Evolutionary conservation across 1,140 invertebrate genomes (phyloP), one percentile per base, ranked within the genome.

Genomic region (Tetramorium simillimum): DNA sequence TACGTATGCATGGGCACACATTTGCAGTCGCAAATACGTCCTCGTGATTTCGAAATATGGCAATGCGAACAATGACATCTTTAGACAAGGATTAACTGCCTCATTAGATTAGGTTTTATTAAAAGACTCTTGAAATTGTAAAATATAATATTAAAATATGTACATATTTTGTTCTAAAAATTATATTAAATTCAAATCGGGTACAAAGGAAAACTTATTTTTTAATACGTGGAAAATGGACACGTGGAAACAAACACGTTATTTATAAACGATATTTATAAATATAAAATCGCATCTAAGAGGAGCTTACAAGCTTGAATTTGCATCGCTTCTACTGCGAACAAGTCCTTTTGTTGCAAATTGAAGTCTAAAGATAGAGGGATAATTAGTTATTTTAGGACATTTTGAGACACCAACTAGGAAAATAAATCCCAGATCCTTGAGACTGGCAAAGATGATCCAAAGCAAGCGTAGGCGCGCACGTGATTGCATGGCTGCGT

Each of bases 1-100:
- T 16, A 58, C 16, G n/a, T 53, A 67, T 56, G 37, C 16, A 7
- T 40, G 37, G 65, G 60, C 21, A 80, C 60, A 43, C 46, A 21
- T 46, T 53, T 43, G 60, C 58, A 53, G 10, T 58, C 24, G 28
- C 46, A 56, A 58, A 21, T 49, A 75, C 43, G 43, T 46, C 10
- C 40, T 84, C 24, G 70, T 43, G 43, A 84, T 58, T 85, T 85
- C 37, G 21, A 60, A 43, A 65, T 46, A 21, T 33, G 58, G 12
- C 18, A 16, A 16, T n/a, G 33, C 28, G 58, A n/a, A 75, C 37
- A 49, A 58, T 77, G 56, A 43, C 14, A 33, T 72, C 40, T 82
- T 70, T 33, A 58, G 21, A 3, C 51, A 3, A 46, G 18, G 18
- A 58, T 3, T 24, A 37, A 60, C n/a, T 18, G 21, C 16, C 5